Evolutionary conservation across 2,797 vertebrate genomes (phyloP).

Genomic region (Ibycter americanus): DNA sequence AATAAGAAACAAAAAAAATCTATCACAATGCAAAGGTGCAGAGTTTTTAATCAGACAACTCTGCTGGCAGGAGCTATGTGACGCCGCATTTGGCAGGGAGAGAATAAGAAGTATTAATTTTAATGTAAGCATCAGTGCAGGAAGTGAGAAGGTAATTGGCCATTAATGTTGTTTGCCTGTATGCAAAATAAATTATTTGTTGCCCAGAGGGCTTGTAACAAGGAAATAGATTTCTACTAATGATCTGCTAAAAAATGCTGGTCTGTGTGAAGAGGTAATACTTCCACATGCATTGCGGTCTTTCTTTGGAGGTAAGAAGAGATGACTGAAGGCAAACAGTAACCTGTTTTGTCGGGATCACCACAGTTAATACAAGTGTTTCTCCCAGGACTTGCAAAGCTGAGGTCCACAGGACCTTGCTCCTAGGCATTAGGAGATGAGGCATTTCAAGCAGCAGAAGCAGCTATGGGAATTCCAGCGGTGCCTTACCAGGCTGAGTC

Average conservation of each 20-base stretch:
- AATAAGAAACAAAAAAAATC: background rate
- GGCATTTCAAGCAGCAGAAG: slow-evolving; percentile 4
- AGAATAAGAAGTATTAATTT: slow-evolving; percentile 24
- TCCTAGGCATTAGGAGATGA: background rate
- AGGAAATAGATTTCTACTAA: slow-evolving; percentile 33
- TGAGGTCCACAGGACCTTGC: background rate
- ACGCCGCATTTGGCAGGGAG: background rate
- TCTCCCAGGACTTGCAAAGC: background rate
- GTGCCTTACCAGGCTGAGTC: slow-evolving; percentile 63
- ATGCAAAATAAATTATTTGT: slow-evolving; percentile 64
- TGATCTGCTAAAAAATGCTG: slow-evolving; percentile 23
- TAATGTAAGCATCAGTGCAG: slow-evolving; percentile 43
- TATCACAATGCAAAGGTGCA: background rate
- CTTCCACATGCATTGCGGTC: background rate
- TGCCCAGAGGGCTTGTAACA: slow-evolving; percentile 50
- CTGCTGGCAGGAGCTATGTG: slow-evolving; percentile 1
- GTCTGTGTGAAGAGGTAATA: background rate
- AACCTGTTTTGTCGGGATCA: background rate
- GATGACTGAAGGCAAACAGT: background rate
- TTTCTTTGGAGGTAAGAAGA: background rate
- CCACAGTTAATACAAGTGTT: background rate
- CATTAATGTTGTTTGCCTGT: slow-evolving; percentile 47
- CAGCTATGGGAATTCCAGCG: slow-evolving; percentile 33
- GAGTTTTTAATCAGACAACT: background rate
- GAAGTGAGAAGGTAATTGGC: slow-evolving; percentile 56